phyloP scores from a whole-genome alignment of 1,140 invertebrate genomes.

The Drosophila watanabei region DNA sequence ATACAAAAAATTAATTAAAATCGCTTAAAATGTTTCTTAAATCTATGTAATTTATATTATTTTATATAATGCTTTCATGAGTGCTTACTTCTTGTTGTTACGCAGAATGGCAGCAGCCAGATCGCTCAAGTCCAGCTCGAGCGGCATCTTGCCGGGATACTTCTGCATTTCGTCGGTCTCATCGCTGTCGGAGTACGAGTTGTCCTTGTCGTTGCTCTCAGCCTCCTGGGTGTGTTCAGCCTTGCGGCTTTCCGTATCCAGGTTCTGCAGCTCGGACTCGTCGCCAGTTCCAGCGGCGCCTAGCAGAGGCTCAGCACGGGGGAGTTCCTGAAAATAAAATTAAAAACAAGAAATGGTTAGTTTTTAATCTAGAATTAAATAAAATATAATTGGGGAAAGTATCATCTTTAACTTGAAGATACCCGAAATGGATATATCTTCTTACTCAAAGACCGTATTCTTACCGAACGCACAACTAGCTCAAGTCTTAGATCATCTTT shows the following conservation, averaged over 20 bases:
- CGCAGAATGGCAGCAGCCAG: conserved; percentile 91
- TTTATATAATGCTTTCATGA: accelerated
- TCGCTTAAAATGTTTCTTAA: background rate
- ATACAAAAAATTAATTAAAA: background rate
- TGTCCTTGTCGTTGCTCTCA: conserved; percentile 64
- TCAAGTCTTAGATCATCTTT: conserved; percentile 25
- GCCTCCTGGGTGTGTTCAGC: conserved; percentile 53
- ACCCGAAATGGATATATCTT: background rate
- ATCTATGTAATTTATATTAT: background rate
- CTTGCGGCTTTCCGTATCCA: conserved; percentile 70
- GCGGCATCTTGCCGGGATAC: conserved; percentile 91
- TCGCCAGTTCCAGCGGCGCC: conserved; percentile 68
- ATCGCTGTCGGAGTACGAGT: conserved; percentile 80
- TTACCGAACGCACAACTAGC: background rate
- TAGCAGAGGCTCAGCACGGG: conserved; percentile 82
- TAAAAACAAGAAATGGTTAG: background rate
- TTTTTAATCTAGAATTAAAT: background rate
- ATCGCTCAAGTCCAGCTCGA: conserved; percentile 93
- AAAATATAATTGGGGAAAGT: background rate
- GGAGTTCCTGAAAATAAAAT: conserved; percentile 67
- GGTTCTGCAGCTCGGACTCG: conserved; percentile 72
- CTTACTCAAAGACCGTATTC: background rate
- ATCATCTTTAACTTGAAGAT: too few species aligned
- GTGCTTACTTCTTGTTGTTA: conserved; percentile 89
- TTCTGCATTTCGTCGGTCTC: conserved; percentile 87